These are phyloP conservation scores for Mobula hypostoma DNA, from an alignment of 2,113 vertebrate species.

Conservation along the genomic window DNA sequence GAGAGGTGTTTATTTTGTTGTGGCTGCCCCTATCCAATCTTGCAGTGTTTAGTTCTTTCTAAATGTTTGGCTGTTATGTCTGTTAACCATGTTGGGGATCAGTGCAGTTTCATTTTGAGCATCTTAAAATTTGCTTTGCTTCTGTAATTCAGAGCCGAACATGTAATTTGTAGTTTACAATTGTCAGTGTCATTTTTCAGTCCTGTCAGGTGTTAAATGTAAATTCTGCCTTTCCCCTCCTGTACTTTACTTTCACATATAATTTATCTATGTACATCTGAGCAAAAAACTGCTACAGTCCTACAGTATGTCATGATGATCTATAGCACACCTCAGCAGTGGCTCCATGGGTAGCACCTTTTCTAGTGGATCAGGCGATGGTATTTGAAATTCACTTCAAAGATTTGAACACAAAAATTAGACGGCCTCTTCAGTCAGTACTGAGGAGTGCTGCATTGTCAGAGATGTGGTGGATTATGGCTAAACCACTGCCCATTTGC, in stretches of 20 bases:
- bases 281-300: not conserved
- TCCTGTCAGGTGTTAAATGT: not conserved
- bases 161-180: not conserved
- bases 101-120: not conserved
- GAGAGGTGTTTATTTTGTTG: not conserved
- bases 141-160: not conserved
- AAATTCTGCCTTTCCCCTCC: not conserved
- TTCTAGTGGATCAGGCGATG: no score
- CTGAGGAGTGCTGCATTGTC: no score
- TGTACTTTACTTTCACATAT: no score
- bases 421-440: no score
- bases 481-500: no score
- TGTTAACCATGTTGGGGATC: not conserved
- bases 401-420: no score
- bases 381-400: no score
- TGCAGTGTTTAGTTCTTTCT: not conserved
- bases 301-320: no score
- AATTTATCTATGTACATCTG: not conserved
- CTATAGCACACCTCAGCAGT: no score
- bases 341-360: no score
- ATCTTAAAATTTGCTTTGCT: not conserved
- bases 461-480: no score
- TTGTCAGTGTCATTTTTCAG: not conserved
- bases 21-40: not conserved
- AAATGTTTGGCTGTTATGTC: not conserved